Evolutionary conservation across 2,113 vertebrate genomes (phyloP), one percentile per base, ranked within the genome.

Genomic region (Proteles cristata): DNA sequence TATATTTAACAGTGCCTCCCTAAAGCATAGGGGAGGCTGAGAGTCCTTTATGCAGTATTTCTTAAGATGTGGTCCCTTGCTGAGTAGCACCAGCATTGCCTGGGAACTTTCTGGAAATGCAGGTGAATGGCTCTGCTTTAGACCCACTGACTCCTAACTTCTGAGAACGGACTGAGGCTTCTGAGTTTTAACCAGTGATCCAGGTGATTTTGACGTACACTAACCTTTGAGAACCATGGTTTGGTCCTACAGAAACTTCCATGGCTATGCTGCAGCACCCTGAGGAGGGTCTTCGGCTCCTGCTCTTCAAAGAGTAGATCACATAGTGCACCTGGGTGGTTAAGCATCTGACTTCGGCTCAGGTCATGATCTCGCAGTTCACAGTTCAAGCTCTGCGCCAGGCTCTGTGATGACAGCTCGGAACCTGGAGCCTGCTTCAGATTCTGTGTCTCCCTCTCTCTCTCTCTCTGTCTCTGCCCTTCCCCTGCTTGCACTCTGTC

Each of bases 201-300:
- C 21, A 21, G 11, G 35, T 77, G 61, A 61, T 39, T 58, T 8
- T 90, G 11, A 39, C 68, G 23, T 8, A 48, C 2, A 8, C 7
- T 25, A 11, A 35, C 25, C 15, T 35, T 61, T 39, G 55, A 65
- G 86, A 25, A 33, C 26, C 39, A 71, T 25, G 7, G 43, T 21
- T 26, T 43, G n/a, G 45, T 43, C 33, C 77, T 26, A 0, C 31
- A 58, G 7, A 86, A 23, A 12, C 4, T 50, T 1, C 71, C 33
- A 50, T 5, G 43, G 25, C 39, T 16, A 6, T 11, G 23, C 35
- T 35, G 35, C 2, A 45, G 25, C 6, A 17, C 2, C 0, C 11
- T 31, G 2, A 1, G 1, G 16, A 73, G 55, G 16, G 35, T 33
- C 35, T 31, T 61, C 31, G 2, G 48, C 48, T 43, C 19, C 61